These are phyloP conservation scores for Bombus superbus DNA, from an alignment of 1,140 invertebrate genomes.

Conservation along the genomic window DNA sequence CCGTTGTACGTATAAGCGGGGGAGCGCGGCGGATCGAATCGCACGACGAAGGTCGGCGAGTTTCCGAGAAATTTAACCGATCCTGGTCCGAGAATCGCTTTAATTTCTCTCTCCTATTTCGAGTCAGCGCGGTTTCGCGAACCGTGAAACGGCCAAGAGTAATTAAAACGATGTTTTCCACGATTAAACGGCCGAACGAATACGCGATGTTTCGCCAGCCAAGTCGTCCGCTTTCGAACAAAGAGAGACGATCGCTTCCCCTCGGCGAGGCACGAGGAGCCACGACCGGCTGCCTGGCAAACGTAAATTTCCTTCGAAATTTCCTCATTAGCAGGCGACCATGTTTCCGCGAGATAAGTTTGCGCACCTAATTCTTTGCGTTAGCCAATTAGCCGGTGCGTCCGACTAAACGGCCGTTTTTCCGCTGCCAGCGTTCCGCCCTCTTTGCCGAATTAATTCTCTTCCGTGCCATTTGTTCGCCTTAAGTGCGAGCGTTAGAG, in stretches of 20 bases:
- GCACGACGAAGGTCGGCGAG: neutral
- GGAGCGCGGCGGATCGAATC: no score
- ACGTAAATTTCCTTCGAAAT: conserved; percentile 44
- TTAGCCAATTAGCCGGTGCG: neutral
- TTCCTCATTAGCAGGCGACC: conserved; percentile 24
- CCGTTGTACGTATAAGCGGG: neutral
- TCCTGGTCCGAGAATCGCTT: neutral
- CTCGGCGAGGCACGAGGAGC: no score
- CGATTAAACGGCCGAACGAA: conserved; percentile 10
- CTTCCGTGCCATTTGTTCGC: conserved; percentile 13
- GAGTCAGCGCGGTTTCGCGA: neutral
- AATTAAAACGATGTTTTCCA: conserved; percentile 31
- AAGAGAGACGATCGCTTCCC: neutral
- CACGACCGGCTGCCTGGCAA: neutral
- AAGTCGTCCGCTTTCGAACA: neutral
- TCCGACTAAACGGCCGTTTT: conserved; percentile 13
- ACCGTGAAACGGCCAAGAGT: neutral
- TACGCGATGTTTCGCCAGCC: neutral
- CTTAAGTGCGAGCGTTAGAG: conserved; percentile 3
- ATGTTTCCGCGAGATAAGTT: neutral
- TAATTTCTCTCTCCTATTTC: neutral
- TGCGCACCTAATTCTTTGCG: no score
- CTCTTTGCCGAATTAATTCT: conserved; percentile 5
- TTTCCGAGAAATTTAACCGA: neutral
- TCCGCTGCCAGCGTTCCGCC: conserved; percentile 1